Evolutionary conservation across 1,140 invertebrate genomes (phyloP).

Genomic region (Micrasema minimum): DNA sequence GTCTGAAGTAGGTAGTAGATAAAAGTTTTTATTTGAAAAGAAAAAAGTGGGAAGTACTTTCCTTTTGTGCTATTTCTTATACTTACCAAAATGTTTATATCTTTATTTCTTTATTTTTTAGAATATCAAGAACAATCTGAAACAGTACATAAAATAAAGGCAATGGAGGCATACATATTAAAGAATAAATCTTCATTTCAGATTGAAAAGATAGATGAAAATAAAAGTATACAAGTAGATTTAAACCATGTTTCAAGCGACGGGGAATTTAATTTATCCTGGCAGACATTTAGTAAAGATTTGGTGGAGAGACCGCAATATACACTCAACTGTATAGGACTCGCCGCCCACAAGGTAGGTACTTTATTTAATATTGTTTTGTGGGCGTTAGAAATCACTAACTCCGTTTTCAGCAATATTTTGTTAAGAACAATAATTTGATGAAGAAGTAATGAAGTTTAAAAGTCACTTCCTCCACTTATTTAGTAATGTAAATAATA

Average conservation of each 20-base stretch:
- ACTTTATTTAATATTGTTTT: slow-evolving; percentile 15
- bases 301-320: slow-evolving; percentile 73
- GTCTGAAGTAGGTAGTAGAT: too few species aligned
- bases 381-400: too few species aligned
- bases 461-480: too few species aligned
- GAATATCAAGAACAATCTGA: slow-evolving; percentile 65
- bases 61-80: too few species aligned
- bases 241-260: slow-evolving; percentile 72
- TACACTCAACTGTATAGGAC: slow-evolving; percentile 74
- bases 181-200: slow-evolving; percentile 66
- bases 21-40: too few species aligned
- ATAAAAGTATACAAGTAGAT: slow-evolving; percentile 73
- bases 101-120: slow-evolving; percentile 58
- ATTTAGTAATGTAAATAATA: too few species aligned
- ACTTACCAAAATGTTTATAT: too few species aligned
- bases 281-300: slow-evolving; percentile 73
- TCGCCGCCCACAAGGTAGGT: slow-evolving; percentile 78
- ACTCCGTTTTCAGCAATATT: too few species aligned
- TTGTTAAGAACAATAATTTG: too few species aligned
- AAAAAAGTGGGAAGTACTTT: too few species aligned
- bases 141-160: slow-evolving; percentile 65
- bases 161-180: slow-evolving; percentile 68
- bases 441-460: too few species aligned
- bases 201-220: slow-evolving; percentile 72
- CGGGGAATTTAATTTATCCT: slow-evolving; percentile 68